A percentile compares a stretch with the other conserved stretches of the same genome.
Evolutionary conservation across 2,888 invertebrate genomes (phyloP).

Genomic region (Autographa gamma): DNA sequence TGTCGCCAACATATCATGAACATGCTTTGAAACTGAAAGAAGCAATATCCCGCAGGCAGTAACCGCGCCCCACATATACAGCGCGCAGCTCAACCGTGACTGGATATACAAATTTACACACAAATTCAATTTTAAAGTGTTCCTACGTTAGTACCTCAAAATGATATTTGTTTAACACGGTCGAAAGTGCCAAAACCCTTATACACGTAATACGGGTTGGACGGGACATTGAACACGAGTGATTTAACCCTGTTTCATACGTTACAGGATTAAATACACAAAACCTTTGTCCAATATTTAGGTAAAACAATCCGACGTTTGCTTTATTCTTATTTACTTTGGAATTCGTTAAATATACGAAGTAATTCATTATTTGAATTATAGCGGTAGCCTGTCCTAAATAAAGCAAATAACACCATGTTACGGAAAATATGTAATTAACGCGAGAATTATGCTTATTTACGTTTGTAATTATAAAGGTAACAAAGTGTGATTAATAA

Average conservation of each 20-base stretch:
- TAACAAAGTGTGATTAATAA: background rate
- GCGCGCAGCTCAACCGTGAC: background rate
- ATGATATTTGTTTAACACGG: conserved; percentile 22
- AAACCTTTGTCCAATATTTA: conserved; percentile 19
- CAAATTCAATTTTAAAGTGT: background rate
- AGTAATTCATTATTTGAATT: background rate
- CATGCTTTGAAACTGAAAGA: conserved; percentile 3
- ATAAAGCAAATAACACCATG: background rate
- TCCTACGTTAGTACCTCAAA: conserved; percentile 12
- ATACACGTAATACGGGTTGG: conserved; percentile 6
- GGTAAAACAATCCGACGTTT: background rate
- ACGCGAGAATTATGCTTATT: background rate
- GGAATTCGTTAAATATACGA: background rate
- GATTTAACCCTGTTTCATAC: conserved; percentile 25
- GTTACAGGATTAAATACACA: conserved; percentile 23
- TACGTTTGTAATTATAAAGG: background rate
- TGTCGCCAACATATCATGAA: background rate
- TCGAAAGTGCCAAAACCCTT: conserved; percentile 9
- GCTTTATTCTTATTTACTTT: conserved; percentile 3
- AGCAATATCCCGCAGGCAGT: background rate
- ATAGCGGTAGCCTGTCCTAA: background rate
- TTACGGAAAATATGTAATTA: background rate
- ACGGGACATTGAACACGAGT: conserved; percentile 12
- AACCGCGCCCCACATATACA: background rate
- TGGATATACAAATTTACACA: background rate